These are phyloP conservation scores for Euzetes globulus DNA, from an alignment of 2,888 invertebrate species.

Conservation along the genomic window DNA sequence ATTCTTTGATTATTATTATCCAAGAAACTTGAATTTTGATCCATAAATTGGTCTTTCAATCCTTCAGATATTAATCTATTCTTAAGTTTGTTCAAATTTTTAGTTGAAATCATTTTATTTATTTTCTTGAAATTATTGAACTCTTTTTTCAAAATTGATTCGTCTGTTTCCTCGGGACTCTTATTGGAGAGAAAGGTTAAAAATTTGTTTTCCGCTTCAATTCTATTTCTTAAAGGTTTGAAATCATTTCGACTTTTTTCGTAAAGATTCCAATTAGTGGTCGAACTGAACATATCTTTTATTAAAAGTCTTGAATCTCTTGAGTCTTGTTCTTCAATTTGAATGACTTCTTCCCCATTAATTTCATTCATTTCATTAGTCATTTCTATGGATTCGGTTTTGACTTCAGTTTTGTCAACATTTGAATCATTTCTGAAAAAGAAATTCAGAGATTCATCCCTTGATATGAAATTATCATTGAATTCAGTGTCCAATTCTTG, in stretches of 20 bases:
- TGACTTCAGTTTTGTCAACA: background rate
- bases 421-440: background rate
- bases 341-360: conserved; percentile 8
- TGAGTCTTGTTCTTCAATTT: background rate
- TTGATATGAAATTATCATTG: background rate
- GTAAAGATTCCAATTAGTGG: background rate
- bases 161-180: background rate
- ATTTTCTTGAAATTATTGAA: background rate
- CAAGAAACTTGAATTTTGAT: background rate
- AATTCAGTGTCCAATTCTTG: background rate
- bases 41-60: background rate
- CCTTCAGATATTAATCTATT: conserved; percentile 13
- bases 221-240: background rate
- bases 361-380: background rate
- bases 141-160: background rate
- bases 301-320: conserved; percentile 7
- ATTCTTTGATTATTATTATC: background rate
- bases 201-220: background rate
- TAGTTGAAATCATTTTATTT: background rate
- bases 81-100: background rate
- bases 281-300: background rate
- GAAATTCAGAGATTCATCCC: background rate
- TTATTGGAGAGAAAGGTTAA: background rate
- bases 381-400: background rate
- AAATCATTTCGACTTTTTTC: background rate